Conservation (phyloP, 1,140 invertebrate species). For the Penaeus chinensis region DNA sequence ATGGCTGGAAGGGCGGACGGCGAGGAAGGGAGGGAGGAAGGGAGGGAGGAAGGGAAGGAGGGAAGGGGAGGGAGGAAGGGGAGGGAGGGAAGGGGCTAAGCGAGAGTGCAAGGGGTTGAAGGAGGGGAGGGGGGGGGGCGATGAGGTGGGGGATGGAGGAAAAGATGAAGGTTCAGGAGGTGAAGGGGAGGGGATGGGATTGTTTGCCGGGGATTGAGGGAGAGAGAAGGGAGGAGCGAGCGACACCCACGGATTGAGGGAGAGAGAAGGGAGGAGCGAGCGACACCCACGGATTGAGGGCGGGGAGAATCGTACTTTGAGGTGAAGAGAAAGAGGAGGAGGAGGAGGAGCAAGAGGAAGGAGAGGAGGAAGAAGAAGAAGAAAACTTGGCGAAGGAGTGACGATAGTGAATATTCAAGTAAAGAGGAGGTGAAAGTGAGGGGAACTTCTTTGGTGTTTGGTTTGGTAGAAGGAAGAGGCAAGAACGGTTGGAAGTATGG, state of each 20-base stretch:
- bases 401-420: too few relatives aligned
- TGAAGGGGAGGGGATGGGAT: neutral
- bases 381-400: too few relatives aligned
- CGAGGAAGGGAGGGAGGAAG: neutral
- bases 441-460: too few relatives aligned
- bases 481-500: too few relatives aligned
- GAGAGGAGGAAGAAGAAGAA: too few relatives aligned
- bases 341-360: too few relatives aligned
- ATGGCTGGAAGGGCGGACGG: neutral
- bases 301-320: too few relatives aligned
- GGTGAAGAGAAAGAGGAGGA: too few relatives aligned
- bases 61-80: neutral
- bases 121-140: neutral
- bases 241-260: neutral
- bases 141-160: neutral
- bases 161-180: neutral
- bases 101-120: neutral
- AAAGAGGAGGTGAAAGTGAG: too few relatives aligned
- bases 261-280: neutral
- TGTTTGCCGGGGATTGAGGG: neutral
- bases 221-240: neutral
- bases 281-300: too few relatives aligned
- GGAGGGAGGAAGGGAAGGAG: neutral
- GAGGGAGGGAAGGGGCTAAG: neutral
- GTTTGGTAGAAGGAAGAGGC: too few relatives aligned